A percentile compares a stretch with the other conserved stretches of the same genome.
These are phyloP conservation scores for Chloropsis hardwickii DNA, from an alignment of 2,113 vertebrate species.

Conservation along the genomic window DNA sequence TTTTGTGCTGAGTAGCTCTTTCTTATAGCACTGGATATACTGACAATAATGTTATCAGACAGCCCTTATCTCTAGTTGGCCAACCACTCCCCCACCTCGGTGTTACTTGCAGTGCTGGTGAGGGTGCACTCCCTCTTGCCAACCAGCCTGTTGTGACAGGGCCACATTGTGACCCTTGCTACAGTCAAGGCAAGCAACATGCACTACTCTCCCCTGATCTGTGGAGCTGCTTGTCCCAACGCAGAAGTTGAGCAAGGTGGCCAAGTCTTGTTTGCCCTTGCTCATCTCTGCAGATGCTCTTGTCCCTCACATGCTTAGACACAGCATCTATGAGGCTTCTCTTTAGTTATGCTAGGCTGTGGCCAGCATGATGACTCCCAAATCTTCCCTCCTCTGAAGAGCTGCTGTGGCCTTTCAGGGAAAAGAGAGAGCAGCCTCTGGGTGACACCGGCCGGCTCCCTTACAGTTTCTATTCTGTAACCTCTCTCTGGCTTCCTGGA, in stretches of 20 bases:
- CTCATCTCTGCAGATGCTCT: background rate
- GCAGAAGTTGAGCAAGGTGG: background rate
- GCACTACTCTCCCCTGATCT: background rate
- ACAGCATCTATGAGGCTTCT: background rate
- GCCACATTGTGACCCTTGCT: background rate
- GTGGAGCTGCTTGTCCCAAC: background rate
- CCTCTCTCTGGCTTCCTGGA: background rate
- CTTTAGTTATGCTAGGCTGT: background rate
- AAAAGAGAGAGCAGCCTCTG: background rate
- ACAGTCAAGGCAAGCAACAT: background rate
- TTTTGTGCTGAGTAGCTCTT: background rate
- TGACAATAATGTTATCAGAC: background rate
- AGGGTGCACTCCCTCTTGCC: fast-evolving
- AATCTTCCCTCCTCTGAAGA: background rate
- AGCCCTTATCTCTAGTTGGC: background rate
- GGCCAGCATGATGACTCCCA: background rate
- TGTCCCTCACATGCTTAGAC: background rate
- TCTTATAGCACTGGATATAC: background rate
- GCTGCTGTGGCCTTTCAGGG: background rate
- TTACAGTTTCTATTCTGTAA: background rate
- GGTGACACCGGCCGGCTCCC: fast-evolving
- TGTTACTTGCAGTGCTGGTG: background rate
- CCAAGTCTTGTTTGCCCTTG: background rate
- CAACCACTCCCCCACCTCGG: fast-evolving
- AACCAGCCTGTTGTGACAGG: background rate